Percentiles rank a stretch among this genome's conserved stretches.
Evolutionary conservation across 1,140 invertebrate species (phyloP).

Genomic region (Hylaeus anthracinus): DNA sequence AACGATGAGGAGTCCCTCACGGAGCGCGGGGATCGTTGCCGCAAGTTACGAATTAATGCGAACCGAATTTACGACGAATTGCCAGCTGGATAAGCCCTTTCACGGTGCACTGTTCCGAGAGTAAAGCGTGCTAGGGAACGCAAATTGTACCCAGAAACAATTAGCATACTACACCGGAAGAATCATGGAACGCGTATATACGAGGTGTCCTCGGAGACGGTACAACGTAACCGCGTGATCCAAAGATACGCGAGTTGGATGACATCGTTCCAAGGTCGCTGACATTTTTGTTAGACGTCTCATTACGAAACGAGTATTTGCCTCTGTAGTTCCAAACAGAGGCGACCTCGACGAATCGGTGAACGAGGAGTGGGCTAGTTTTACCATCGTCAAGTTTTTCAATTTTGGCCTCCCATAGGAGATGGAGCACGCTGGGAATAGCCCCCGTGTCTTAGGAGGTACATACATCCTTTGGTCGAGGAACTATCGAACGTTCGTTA

Average conservation of each 20-base stretch:
- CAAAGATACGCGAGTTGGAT: background rate
- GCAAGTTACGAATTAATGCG: conserved; percentile 44
- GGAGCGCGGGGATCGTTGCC: conserved; percentile 27
- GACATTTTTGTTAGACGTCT: too few relatives aligned
- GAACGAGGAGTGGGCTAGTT: too few relatives aligned
- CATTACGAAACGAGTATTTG: too few relatives aligned
- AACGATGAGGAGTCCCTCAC: conserved; percentile 8
- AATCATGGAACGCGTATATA: background rate
- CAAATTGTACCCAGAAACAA: background rate
- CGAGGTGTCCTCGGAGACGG: background rate
- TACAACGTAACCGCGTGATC: background rate
- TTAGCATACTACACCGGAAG: background rate
- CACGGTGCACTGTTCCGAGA: background rate
- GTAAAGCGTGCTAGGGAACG: background rate
- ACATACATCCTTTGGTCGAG: too few relatives aligned
- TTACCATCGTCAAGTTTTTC: too few relatives aligned
- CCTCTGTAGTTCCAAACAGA: too few relatives aligned
- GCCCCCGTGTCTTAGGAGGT: too few relatives aligned
- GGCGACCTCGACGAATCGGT: too few relatives aligned
- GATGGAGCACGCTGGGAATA: too few relatives aligned
- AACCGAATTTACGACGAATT: conserved; percentile 1
- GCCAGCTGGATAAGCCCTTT: conserved; percentile 9
- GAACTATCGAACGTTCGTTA: too few relatives aligned
- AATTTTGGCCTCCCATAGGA: too few relatives aligned
- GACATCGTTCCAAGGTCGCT: too few relatives aligned